Evolutionary conservation across 2,888 invertebrate species (phyloP).

Genomic region (Lycophotia porphyrea): DNA sequence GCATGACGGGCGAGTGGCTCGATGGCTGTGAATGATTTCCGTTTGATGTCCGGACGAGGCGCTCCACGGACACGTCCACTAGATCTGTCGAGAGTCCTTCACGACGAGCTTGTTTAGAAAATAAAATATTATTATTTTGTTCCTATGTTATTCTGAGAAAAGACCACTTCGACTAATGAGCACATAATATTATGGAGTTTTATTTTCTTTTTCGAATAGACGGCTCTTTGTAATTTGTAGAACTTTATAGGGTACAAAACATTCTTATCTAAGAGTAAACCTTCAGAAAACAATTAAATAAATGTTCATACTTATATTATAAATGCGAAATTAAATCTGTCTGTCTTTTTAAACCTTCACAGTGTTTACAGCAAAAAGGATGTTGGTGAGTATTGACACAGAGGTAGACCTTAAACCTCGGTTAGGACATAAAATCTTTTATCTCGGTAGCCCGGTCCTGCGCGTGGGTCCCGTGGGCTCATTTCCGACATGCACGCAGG

Average conservation of each 20-base stretch:
- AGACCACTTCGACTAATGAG: neutral
- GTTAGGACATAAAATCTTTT: neutral
- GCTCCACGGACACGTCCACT: conserved; percentile 9
- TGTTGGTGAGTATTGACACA: neutral
- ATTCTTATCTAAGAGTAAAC: neutral
- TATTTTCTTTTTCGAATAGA: neutral
- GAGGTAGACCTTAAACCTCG: neutral
- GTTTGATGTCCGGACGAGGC: conserved; percentile 41
- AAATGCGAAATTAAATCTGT: neutral
- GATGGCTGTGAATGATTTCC: conserved; percentile 50
- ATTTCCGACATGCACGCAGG: neutral
- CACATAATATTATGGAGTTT: neutral
- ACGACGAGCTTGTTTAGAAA: conserved; percentile 12
- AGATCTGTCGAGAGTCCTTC: conserved; percentile 22
- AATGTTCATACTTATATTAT: neutral
- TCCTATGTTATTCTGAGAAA: conserved; percentile 8
- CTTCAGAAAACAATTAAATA: neutral
- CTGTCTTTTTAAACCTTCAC: neutral
- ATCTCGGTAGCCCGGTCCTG: neutral
- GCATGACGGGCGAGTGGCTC: conserved; percentile 26
- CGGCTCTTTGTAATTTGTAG: neutral
- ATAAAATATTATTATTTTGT: neutral
- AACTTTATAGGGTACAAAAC: no score
- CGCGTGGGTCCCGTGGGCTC: neutral
- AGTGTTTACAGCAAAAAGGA: neutral